Evolutionary conservation across 1,140 invertebrate species (phyloP), one percentile per base, ranked within the genome.

Genomic region (Heliconius himera): DNA sequence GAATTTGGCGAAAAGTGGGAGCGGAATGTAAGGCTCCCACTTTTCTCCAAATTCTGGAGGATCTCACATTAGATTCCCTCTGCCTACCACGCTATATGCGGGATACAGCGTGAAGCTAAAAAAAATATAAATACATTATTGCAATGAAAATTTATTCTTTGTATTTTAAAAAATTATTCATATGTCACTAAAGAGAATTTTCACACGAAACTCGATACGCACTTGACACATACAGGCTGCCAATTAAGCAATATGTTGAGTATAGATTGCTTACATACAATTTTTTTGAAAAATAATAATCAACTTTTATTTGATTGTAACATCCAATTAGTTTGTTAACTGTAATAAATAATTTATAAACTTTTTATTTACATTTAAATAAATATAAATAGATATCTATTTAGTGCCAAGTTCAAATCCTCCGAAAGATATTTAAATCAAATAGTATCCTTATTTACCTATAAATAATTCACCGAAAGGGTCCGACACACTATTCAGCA

Each of bases 401-500:
- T 66, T 16, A 56, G 9, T 56, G 51, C 9, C 2, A 66, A 66
- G 22, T 26, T 66, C 22, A 26, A 26, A 18, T 66, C 26, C 22
- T 66, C 26, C 5, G 8, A 66, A 66, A 66, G 3, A 66, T 60
- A 60, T 60, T 60, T 60, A 22, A 60, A 60, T 60, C n/a, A 60
- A 60, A 60, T 13, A 66, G 26, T 66, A 29, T 26, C 60, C 11
- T 66, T 66, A 66, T 66, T 66, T 26, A 66, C 60, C 60, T 66
- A 66, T 66, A 66, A 66, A 66, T 66, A 66, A 66, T 66, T 66
- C 26, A 75, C 22, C 13, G 20, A 29, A 49, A 66, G 54, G 54
- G 29, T 26, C 54, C 33, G n/a, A 38, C 29, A 66, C 54, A 66
- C 74, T 11, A 22, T 60, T 75, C 74, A 75, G 54, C 33, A 75